These are phyloP conservation scores for Xanthorhoe designata DNA, from an alignment of 2,888 invertebrate genomes.

Conservation along the genomic window DNA sequence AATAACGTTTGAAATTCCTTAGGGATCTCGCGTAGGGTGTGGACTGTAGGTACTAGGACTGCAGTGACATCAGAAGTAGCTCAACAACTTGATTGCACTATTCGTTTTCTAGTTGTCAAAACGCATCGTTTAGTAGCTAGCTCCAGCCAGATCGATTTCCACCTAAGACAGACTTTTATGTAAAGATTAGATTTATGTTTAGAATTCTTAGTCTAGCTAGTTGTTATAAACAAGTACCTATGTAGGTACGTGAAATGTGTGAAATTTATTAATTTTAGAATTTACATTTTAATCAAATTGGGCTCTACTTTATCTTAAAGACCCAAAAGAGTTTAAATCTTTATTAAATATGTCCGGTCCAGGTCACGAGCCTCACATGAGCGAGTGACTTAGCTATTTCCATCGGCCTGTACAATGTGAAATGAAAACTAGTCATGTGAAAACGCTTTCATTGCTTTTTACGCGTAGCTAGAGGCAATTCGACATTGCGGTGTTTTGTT, in stretches of 20 bases:
- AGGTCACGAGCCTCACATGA: neutral
- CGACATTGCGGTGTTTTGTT: constrained; percentile 76
- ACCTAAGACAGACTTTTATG: no score
- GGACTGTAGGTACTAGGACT: constrained; percentile 3
- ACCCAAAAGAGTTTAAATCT: no score
- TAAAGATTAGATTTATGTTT: no score
- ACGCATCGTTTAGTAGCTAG: no score
- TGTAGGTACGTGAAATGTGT: no score
- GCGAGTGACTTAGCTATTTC: neutral
- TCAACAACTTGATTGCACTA: constrained; percentile 4
- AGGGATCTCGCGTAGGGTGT: constrained; percentile 63
- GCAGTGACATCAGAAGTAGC: constrained; percentile 11
- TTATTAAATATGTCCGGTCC: neutral
- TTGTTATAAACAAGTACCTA: no score
- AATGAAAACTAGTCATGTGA: constrained; percentile 83
- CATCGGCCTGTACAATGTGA: constrained; percentile 61
- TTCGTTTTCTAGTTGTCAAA: no score
- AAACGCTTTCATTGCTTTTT: constrained; percentile 84
- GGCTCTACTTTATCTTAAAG: no score
- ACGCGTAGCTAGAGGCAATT: constrained; percentile 81
- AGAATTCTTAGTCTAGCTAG: no score
- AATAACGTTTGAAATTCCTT: constrained; percentile 78
- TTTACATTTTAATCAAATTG: no score
- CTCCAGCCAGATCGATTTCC: no score
- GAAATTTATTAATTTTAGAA: no score